Evolutionary conservation across 1,140 invertebrate species (phyloP), one percentile per base, ranked within the genome.

Genomic region (Globodera rostochiensis): DNA sequence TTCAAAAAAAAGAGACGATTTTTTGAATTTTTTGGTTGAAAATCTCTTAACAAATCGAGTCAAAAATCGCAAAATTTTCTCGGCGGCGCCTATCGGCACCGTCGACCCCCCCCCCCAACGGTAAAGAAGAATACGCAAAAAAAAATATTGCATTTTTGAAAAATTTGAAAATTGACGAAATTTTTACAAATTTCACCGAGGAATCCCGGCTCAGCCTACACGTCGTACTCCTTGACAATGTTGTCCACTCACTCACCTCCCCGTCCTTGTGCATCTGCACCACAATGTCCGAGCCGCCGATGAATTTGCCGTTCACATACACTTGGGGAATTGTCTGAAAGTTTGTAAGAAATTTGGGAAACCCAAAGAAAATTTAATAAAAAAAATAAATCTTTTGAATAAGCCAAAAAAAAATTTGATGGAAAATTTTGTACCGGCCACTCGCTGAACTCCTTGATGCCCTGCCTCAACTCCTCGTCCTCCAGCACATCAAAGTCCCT

Each of bases 301-400:
- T 80, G 75, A 89, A 89, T 74, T 90, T 81, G 49, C 86, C 86
- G 45, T 89, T 89, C 2, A 90, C 88, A 71, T 89, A 89, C n/a
- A 89, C 82, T 81, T 88, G 88, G 0, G 86, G 87, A 74, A 88
- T 87, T 9, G 85, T 88, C 50, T 75, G 57, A 75, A 70, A 77
- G 0, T 6, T 53, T 53, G 53, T 9, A 53, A 1, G 0, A 64
- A n/a, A n/a, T 64, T n/a, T 82, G 15, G 25, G 81, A 13, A 50
- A 21, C 45, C 47, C n/a, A 21, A 11, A 11, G 4, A 74, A n/a
- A 15, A 13, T 49, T 15, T 76, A 53, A 8, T 86, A 81, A 47
- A 77, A 71, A 69, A 80, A 78, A 73, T 80, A 82, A 7, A 49
- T 75, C 19, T 76, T 19, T 6, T 21, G 25, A 36, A 70, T 71